Evolutionary conservation across 1,140 invertebrate genomes (phyloP), one percentile per base, ranked within the genome.

Genomic region (Mylabris phalerata): DNA sequence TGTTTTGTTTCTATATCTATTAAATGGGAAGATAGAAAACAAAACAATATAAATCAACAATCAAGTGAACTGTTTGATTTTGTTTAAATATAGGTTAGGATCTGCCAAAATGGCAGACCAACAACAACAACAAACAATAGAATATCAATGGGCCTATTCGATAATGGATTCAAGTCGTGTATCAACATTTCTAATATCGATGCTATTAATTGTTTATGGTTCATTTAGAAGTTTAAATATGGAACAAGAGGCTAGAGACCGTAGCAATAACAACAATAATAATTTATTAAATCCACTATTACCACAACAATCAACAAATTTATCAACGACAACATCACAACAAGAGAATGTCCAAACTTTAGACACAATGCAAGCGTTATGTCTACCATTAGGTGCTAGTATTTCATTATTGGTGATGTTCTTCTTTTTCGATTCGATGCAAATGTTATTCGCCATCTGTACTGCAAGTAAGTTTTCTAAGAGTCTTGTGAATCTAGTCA

Each of bases 341-440:
- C 68, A 73, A 43, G 73, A 69, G 52, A 73, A 71, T 50, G 84
- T 95, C 40, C 91, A 95, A 78, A 98, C 94, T 0, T 77, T 98
- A 70, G 94, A 97, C 75, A 94, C 93, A 55, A 92, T 96, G 86
- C 95, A 98, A 77, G 95, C 95, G 62, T 82, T 98, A 65, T 97
- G 95, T 80, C 82, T 98, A 73, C 95, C 95, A 52, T 82, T 98
- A 48, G 93, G 93, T 71, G 95, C 95, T 66, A 97, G 94, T 56
- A 87, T 97, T 66, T 96, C 95, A 52, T 81, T 98, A 55, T 85
- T 98, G 13, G 85, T 98, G 60, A 98, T 98, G 95, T 98, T 98
- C 77, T 95, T 98, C 81, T 98, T 97, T 77, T 98, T 98, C 72
- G 95, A 98, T 78, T 97, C 94, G 51, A 95, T 98, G 89, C 95